These are phyloP conservation scores for Petrophora chlorosata DNA, from an alignment of 2,888 invertebrate species.

Conservation along the genomic window DNA sequence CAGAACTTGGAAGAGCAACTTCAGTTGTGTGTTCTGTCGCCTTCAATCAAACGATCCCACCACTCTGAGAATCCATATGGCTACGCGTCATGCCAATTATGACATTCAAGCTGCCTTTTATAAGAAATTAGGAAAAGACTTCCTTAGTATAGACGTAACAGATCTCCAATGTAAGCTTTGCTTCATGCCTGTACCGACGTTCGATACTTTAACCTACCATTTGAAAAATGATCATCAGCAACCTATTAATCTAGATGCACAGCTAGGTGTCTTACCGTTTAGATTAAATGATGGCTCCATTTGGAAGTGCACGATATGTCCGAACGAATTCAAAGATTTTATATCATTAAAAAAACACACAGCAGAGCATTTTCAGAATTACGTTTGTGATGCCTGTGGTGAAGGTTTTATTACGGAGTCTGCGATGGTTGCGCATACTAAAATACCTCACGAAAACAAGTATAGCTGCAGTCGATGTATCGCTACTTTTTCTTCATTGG, in stretches of 20 bases:
- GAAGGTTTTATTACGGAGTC: slow-evolving; percentile 78
- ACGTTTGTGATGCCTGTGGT: slow-evolving; percentile 77
- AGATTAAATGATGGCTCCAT: slow-evolving; percentile 66
- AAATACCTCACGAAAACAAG: slow-evolving; percentile 75
- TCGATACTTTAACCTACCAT: slow-evolving; percentile 66
- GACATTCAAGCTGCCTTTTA: slow-evolving; percentile 74
- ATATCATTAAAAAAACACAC: slow-evolving; percentile 73
- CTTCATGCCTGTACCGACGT: slow-evolving; percentile 60
- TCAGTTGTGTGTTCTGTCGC: slow-evolving; percentile 75
- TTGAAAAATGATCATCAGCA: slow-evolving; percentile 71
- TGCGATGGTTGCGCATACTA: slow-evolving; percentile 74
- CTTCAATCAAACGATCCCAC: slow-evolving; percentile 70
- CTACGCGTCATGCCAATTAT: slow-evolving; percentile 65
- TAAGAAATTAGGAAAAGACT: slow-evolving; percentile 75
- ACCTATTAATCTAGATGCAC: slow-evolving; percentile 66
- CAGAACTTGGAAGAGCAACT: slow-evolving; percentile 74
- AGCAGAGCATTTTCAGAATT: slow-evolving; percentile 73
- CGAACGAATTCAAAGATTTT: slow-evolving; percentile 74
- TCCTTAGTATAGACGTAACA: slow-evolving; percentile 72
- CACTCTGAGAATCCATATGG: slow-evolving; percentile 63
- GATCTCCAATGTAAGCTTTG: slow-evolving; percentile 76
- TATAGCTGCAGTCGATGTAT: slow-evolving; percentile 73
- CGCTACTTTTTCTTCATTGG: slow-evolving; percentile 69
- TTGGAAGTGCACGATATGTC: slow-evolving; percentile 76
- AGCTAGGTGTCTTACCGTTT: slow-evolving; percentile 72